phyloP scores from a whole-genome alignment of 2,113 vertebrate species.

The Etheostoma cragini region DNA sequence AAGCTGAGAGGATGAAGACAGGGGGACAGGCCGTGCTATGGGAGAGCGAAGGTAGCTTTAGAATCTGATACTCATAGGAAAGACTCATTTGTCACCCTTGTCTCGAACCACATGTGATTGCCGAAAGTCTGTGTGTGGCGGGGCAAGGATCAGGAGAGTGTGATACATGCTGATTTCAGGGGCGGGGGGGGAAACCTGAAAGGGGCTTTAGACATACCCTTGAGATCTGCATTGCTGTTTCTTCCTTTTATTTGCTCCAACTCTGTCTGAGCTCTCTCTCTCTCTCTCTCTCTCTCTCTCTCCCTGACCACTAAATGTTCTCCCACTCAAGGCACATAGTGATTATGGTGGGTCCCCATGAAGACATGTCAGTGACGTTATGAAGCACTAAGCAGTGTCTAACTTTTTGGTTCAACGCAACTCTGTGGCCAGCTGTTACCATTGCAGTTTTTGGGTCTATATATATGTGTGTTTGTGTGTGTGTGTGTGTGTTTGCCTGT shows the following conservation, averaged over 20 bases:
- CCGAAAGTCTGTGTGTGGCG: conserved; percentile 56
- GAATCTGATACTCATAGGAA: conserved; percentile 77
- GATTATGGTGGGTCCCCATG: conserved; percentile 72
- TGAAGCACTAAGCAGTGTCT: conserved; percentile 59
- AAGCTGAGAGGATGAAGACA: conserved; percentile 52
- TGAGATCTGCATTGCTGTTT: conserved; percentile 40
- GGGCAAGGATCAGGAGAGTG: conserved; percentile 49
- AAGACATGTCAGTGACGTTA: conserved; percentile 76
- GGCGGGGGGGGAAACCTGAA: conserved; percentile 15
- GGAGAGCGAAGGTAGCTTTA: conserved; percentile 65
- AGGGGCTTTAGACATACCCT: conserved; percentile 28
- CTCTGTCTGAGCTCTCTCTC: neutral
- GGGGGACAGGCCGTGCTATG: conserved; percentile 37
- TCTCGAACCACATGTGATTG: conserved; percentile 71
- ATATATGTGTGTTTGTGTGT: conserved; percentile 25
- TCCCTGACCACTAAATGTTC: conserved; percentile 68
- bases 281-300: conserved; percentile 23
- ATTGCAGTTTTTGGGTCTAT: conserved; percentile 47
- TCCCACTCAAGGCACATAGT: conserved; percentile 66
- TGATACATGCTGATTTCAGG: conserved; percentile 54
- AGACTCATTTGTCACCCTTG: conserved; percentile 79
- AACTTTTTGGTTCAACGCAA: conserved; percentile 61
- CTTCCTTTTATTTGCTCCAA: conserved; percentile 17
- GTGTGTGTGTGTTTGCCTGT: neutral
- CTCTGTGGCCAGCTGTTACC: conserved; percentile 69